Evolutionary conservation across 1,140 invertebrate genomes (phyloP).

Genomic region (Temnothorax nylanderi): DNA sequence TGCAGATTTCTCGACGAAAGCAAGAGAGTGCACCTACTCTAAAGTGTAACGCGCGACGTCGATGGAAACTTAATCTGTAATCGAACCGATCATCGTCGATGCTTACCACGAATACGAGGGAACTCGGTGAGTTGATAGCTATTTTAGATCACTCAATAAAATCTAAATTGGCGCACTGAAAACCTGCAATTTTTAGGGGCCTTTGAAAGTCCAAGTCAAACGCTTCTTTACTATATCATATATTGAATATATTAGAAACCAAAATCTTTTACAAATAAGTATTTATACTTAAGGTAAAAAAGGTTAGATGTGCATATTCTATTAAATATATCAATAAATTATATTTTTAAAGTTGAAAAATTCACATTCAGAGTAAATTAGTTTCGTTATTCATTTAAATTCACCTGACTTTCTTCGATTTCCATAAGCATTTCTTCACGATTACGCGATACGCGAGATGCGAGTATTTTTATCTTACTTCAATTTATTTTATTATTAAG

Average conservation of each 20-base stretch:
- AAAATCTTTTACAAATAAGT: constrained; percentile 2
- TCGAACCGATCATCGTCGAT: constrained; percentile 46
- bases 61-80: constrained; percentile 70
- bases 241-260: background rate
- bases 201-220: background rate
- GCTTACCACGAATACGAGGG: constrained; percentile 38
- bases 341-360: background rate
- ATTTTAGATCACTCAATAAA: background rate
- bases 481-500: background rate
- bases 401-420: background rate
- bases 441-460: background rate
- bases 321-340: background rate
- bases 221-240: background rate
- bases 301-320: background rate
- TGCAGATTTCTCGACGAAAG: constrained; percentile 68
- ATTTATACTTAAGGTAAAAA: background rate
- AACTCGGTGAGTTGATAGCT: constrained; percentile 1
- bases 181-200: background rate
- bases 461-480: background rate
- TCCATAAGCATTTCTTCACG: background rate
- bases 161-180: background rate
- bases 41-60: constrained; percentile 40
- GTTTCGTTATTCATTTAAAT: background rate
- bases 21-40: constrained; percentile 53
- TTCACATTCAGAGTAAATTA: background rate